Evolutionary conservation across 2,113 vertebrate genomes (phyloP).

Genomic region (Mustela nigripes): DNA sequence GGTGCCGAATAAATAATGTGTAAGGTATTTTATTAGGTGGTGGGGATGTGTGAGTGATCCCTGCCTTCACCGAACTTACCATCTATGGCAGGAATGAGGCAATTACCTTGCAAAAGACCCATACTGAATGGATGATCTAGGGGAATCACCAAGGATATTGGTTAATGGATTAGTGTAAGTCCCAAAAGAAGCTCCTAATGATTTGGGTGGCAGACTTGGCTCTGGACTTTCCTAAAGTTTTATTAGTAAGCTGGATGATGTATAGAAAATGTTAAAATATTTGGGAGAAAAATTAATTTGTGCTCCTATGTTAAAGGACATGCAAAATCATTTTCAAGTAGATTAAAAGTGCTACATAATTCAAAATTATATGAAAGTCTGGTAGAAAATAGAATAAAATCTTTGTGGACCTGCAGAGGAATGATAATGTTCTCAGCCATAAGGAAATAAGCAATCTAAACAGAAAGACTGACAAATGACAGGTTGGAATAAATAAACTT

Average conservation of each 20-base stretch:
- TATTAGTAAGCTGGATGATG: neutral
- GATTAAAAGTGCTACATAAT: slow-evolving; percentile 42
- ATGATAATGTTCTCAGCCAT: slow-evolving; percentile 15
- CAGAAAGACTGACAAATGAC: slow-evolving; percentile 54
- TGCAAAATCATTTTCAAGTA: slow-evolving; percentile 52
- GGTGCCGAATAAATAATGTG: neutral
- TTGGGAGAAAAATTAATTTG: slow-evolving; percentile 22
- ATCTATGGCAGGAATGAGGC: neutral
- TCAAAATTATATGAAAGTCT: slow-evolving; percentile 59
- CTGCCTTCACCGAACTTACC: neutral
- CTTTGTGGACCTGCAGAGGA: slow-evolving; percentile 11
- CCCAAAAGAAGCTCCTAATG: neutral
- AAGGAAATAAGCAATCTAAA: slow-evolving; percentile 49
- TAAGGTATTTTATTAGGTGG: neutral
- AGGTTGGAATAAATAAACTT: slow-evolving; percentile 41
- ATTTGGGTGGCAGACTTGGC: neutral
- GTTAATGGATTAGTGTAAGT: neutral
- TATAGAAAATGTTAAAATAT: slow-evolving; percentile 51
- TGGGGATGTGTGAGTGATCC: neutral
- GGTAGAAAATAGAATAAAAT: slow-evolving; percentile 41
- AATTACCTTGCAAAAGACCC: neutral
- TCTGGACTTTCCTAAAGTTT: neutral
- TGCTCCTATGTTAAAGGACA: slow-evolving; percentile 7
- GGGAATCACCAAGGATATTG: neutral
- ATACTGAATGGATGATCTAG: neutral